Conservation (phyloP, 2,888 invertebrate species). For the Drosophila falleni region DNA sequence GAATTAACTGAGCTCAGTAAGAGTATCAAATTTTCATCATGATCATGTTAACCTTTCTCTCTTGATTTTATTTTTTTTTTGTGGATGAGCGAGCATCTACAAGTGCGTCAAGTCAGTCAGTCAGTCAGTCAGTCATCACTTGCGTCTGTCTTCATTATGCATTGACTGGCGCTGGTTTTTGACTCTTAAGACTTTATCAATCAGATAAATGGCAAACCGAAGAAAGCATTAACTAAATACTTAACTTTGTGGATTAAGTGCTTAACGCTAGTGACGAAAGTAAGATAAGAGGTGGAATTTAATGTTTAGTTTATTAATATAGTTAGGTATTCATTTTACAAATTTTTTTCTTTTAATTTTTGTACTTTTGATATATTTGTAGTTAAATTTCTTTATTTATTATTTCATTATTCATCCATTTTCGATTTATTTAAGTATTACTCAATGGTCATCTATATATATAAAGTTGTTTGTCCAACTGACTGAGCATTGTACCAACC, state of each 20-base stretch:
- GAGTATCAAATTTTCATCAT: neutral
- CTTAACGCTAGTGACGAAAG: conserved; percentile 14
- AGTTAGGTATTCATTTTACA: neutral
- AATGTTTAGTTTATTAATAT: neutral
- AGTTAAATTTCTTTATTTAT: too few species aligned
- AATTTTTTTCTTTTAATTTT: too few species aligned
- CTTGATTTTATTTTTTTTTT: neutral
- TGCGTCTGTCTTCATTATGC: conserved; percentile 22
- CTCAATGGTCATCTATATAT: too few species aligned
- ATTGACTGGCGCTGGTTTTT: conserved; percentile 23
- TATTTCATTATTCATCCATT: too few species aligned
- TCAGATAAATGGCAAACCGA: conserved; percentile 7
- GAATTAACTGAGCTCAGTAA: neutral
- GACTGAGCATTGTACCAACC: too few species aligned
- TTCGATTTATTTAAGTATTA: too few species aligned
- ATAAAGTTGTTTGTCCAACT: too few species aligned
- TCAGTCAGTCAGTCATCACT: conserved; percentile 8
- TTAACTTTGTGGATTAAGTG: neutral
- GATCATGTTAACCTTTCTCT: neutral
- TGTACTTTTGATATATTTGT: too few species aligned
- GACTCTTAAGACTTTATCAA: conserved; percentile 24
- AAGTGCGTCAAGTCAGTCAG: conserved; percentile 41
- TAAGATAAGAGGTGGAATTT: neutral
- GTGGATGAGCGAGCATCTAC: conserved; percentile 24
- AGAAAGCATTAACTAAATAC: conserved; percentile 29